phyloP scores from a whole-genome alignment of 2,888 invertebrate species.

The Cryptocheilus praepositus region DNA sequence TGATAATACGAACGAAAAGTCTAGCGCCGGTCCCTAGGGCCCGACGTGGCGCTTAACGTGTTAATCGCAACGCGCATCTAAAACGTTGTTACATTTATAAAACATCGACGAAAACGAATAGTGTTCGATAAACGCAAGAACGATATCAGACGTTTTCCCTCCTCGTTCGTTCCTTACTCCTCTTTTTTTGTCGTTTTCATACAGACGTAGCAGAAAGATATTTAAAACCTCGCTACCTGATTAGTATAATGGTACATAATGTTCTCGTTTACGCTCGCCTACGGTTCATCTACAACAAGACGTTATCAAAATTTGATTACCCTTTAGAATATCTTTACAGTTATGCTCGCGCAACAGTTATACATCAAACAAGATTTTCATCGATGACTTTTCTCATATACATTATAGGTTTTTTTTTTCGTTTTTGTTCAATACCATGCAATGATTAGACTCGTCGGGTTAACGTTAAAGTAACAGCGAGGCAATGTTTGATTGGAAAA shows the following conservation, averaged over 20 bases:
- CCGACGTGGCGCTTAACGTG: no score
- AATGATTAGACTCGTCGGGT: not conserved
- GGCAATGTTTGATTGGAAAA: not conserved
- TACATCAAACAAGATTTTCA: constrained; percentile 2
- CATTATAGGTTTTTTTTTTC: not conserved
- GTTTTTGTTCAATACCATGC: constrained; percentile 1
- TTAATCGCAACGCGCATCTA: not conserved
- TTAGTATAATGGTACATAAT: constrained; percentile 1
- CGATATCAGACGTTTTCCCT: not conserved
- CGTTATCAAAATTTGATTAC: constrained; percentile 8
- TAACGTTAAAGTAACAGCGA: constrained; percentile 2
- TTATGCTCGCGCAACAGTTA: constrained; percentile 5
- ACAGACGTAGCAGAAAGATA: constrained; percentile 2
- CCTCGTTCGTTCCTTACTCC: not conserved
- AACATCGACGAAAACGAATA: not conserved
- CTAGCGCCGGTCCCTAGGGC: no score
- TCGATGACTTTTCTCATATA: constrained; percentile 1
- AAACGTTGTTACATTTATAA: not conserved
- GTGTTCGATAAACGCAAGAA: constrained; percentile 1
- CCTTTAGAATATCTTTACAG: not conserved
- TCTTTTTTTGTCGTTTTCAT: constrained; percentile 1
- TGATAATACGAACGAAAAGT: no score
- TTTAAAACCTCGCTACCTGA: constrained; percentile 2
- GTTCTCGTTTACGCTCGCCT: not conserved
- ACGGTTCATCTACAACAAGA: not conserved